A percentile compares a stretch with the other conserved stretches of the same genome.
phyloP scores from a whole-genome alignment of 2,113 vertebrate species.

The Raja brachyura region DNA sequence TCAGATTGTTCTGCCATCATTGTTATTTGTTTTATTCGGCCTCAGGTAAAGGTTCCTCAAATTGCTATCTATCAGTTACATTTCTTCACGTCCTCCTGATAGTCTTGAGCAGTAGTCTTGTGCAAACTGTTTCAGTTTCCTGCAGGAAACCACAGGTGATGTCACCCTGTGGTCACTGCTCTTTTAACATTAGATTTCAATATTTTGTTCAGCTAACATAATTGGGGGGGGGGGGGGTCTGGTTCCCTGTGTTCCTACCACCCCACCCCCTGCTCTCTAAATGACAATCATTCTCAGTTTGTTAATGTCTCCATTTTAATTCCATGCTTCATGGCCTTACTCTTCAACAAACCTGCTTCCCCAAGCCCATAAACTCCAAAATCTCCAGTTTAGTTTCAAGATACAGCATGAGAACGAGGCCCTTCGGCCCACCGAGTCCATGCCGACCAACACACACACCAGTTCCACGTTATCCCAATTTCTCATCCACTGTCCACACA shows the following conservation, averaged over 20 bases:
- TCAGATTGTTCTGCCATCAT: background rate
- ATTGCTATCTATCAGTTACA: background rate
- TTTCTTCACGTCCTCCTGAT: background rate
- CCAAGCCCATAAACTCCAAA: no score
- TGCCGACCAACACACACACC: no score
- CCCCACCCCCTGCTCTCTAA: background rate
- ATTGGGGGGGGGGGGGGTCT: no score
- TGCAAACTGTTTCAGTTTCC: background rate
- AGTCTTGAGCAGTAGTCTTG: background rate
- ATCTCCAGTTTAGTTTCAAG: no score
- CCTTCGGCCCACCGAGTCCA: no score
- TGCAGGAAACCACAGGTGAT: background rate
- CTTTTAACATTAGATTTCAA: background rate
- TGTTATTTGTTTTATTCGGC: background rate
- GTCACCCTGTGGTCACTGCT: background rate
- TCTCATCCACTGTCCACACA: no score
- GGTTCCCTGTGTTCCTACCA: background rate
- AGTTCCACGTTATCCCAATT: no score
- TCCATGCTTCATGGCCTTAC: no score
- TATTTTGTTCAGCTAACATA: background rate
- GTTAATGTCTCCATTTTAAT: background rate
- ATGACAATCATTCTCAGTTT: no score
- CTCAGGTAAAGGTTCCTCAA: background rate
- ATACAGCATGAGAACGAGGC: no score
- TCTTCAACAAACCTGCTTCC: no score